phyloP scores from a whole-genome alignment of 2,113 vertebrate genomes.

The Scortum barcoo region DNA sequence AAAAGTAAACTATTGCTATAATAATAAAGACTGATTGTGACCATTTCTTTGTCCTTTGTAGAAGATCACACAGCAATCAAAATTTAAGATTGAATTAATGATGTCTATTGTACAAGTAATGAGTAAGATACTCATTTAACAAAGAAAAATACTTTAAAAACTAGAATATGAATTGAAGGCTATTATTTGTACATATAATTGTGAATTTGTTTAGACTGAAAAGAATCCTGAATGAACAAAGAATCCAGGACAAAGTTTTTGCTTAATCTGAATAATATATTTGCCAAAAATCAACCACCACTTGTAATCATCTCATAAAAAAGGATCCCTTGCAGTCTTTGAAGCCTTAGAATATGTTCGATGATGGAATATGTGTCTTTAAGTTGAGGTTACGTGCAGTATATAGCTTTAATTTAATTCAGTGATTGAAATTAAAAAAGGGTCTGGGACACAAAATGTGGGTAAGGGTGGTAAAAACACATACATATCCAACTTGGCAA shows the following conservation, averaged over 20 bases:
- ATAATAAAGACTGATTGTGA: conserved; percentile 43
- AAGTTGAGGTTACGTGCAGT: not conserved
- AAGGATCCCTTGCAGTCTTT: not conserved
- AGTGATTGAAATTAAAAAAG: not conserved
- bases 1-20: conserved; percentile 58
- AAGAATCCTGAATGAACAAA: too few relatives aligned
- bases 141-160: too few relatives aligned
- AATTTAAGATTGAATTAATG: conserved; percentile 11
- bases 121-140: too few relatives aligned
- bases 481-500: not conserved
- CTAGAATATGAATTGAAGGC: too few relatives aligned
- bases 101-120: not conserved
- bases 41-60: conserved; percentile 42
- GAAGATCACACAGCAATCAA: conserved; percentile 9
- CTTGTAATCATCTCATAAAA: too few relatives aligned
- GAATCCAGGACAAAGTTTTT: not conserved
- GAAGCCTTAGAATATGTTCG: not conserved
- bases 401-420: not conserved
- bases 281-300: not conserved
- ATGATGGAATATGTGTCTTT: not conserved
- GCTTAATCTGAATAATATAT: not conserved
- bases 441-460: not conserved
- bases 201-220: not conserved
- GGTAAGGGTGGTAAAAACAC: too few relatives aligned
- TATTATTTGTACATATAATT: too few relatives aligned